Conservation (phyloP, 2,797 vertebrate genomes). For the Ctenopoma multispine region DNA sequence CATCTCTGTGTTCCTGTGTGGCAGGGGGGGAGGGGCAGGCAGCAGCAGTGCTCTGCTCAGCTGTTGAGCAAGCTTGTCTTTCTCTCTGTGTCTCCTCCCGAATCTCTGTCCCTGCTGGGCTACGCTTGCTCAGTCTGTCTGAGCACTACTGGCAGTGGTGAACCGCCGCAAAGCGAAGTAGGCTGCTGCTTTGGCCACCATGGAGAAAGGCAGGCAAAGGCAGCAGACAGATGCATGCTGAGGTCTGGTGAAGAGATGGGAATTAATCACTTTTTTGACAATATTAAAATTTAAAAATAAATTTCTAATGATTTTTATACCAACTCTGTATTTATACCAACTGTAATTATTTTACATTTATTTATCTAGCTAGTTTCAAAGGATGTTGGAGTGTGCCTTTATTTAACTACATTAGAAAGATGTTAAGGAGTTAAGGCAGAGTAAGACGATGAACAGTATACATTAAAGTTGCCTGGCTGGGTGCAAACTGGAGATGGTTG, state of each 20-base stretch:
- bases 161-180: constrained; percentile 40
- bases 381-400: neutral
- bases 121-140: constrained; percentile 52
- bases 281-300: neutral
- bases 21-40: constrained; percentile 74
- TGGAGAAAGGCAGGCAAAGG: constrained; percentile 18
- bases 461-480: too few species aligned
- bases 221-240: constrained; percentile 14
- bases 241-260: neutral
- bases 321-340: neutral
- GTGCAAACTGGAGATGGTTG: neutral
- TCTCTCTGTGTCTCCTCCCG: constrained; percentile 42
- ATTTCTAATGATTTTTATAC: neutral
- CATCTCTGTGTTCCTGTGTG: constrained; percentile 63
- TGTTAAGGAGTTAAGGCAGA: neutral
- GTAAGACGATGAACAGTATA: neutral
- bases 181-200: constrained; percentile 27
- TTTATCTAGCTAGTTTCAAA: neutral
- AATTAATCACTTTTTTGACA: neutral
- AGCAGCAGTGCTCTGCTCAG: constrained; percentile 66
- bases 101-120: constrained; percentile 47
- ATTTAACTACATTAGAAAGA: neutral
- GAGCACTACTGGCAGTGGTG: constrained; percentile 41
- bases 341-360: neutral
- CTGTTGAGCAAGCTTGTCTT: constrained; percentile 72